phyloP scores from a whole-genome alignment of 2,113 vertebrate species.

The Phalacrocorax carbo region DNA sequence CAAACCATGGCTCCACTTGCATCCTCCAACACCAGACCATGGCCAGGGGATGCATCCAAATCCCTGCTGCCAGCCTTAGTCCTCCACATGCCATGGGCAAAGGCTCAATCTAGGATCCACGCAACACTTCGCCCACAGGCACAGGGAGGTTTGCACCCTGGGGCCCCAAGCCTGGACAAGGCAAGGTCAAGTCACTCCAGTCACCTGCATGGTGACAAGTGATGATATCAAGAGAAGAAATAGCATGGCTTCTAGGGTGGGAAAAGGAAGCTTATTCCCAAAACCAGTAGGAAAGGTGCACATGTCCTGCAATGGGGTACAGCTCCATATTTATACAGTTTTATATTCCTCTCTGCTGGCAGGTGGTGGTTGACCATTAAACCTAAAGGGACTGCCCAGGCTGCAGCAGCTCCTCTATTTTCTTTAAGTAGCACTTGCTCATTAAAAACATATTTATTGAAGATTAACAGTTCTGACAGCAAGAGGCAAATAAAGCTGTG shows the following conservation, averaged over 20 bases:
- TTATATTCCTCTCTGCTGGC: background rate
- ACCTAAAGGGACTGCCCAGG: background rate
- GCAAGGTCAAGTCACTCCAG: background rate
- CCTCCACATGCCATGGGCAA: background rate
- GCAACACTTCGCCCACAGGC: background rate
- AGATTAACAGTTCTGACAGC: background rate
- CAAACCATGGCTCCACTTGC: background rate
- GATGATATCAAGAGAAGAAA: background rate
- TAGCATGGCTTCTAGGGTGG: background rate
- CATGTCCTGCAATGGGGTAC: background rate
- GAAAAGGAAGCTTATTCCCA: background rate
- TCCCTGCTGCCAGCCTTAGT: background rate
- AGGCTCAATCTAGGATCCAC: background rate
- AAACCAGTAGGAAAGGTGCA: background rate
- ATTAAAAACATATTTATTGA: background rate
- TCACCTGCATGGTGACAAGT: background rate
- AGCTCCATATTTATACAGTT: background rate
- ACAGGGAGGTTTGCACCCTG: fast-evolving
- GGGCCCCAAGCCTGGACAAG: background rate
- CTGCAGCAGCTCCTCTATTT: background rate
- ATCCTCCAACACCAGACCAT: background rate
- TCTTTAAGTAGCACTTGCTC: background rate
- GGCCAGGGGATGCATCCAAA: background rate
- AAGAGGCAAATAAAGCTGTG: background rate
- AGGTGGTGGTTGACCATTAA: background rate